Evolutionary conservation across 2,888 invertebrate genomes (phyloP).

Genomic region (Cheilosia vernalis): DNA sequence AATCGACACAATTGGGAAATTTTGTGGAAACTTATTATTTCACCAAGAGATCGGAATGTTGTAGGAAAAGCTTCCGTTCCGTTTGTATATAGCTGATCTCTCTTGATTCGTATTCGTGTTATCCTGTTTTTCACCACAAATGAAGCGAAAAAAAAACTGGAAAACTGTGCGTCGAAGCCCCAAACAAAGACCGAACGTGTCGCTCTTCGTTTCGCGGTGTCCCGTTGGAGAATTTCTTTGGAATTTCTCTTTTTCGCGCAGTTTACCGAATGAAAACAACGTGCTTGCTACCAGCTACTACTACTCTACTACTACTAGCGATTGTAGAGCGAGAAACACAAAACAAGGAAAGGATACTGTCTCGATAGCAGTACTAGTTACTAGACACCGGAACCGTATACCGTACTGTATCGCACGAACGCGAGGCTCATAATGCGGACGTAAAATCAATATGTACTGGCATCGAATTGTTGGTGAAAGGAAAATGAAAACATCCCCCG

Average conservation of each 20-base stretch:
- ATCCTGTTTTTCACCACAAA: slow-evolving; percentile 45
- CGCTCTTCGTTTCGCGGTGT: slow-evolving; percentile 7
- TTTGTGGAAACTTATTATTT: slow-evolving; percentile 52
- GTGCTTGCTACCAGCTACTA: slow-evolving; percentile 58
- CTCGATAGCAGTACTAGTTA: slow-evolving; percentile 35
- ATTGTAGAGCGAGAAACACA: slow-evolving; percentile 19
- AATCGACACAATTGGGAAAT: slow-evolving; percentile 81
- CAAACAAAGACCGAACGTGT: neutral
- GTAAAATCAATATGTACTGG: slow-evolving; percentile 66
- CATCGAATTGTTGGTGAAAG: slow-evolving; percentile 50
- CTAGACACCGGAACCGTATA: slow-evolving; percentile 55
- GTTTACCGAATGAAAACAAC: slow-evolving; percentile 71
- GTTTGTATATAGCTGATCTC: slow-evolving; percentile 11
- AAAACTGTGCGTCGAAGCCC: neutral
- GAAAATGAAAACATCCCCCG: slow-evolving; percentile 59
- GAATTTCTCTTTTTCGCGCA: slow-evolving; percentile 53
- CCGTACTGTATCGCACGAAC: slow-evolving; percentile 61
- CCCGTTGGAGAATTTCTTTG: slow-evolving; percentile 2
- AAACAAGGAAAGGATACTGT: slow-evolving; percentile 39
- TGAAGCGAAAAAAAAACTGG: neutral
- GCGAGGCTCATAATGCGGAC: slow-evolving; percentile 65
- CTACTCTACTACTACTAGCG: slow-evolving; percentile 22
- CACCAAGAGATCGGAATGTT: slow-evolving; percentile 52
- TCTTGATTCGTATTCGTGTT: slow-evolving; percentile 14
- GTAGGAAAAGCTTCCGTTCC: slow-evolving; percentile 46